These are phyloP conservation scores for Cremastobaeus sp. DNA, from an alignment of 2,888 invertebrate species.

Conservation along the genomic window DNA sequence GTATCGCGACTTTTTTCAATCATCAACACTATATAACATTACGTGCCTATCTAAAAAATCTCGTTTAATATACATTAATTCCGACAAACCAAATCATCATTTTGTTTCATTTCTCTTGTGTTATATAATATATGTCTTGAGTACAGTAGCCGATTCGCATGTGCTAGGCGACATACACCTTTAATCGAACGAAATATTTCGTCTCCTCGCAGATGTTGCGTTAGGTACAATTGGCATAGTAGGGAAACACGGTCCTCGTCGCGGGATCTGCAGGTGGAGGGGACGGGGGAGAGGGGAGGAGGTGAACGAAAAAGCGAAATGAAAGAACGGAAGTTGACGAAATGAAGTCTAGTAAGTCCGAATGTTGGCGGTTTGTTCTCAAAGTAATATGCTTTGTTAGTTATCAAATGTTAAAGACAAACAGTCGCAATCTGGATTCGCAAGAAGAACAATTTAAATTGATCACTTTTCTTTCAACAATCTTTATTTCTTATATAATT, in stretches of 20 bases:
- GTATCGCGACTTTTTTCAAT: conserved; percentile 64
- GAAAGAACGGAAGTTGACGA: no score
- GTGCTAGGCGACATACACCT: conserved; percentile 74
- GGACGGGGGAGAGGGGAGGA: no score
- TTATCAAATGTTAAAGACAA: not conserved
- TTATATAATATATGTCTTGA: conserved; percentile 72
- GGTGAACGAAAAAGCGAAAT: no score
- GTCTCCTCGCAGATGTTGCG: not conserved
- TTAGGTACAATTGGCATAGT: no score
- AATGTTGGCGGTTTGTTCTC: conserved; percentile 15
- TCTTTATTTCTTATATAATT: conserved; percentile 54
- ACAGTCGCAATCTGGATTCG: conserved; percentile 9
- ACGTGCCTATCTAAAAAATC: conserved; percentile 71
- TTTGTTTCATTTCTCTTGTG: conserved; percentile 65
- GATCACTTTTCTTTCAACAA: conserved; percentile 44
- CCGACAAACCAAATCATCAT: conserved; percentile 66
- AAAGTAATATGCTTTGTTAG: conserved; percentile 29
- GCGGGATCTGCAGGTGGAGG: no score
- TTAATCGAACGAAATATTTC: conserved; percentile 68
- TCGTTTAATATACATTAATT: conserved; percentile 76
- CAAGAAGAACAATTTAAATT: conserved; percentile 23
- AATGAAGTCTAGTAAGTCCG: no score
- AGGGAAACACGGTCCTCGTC: no score
- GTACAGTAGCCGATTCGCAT: conserved; percentile 73
- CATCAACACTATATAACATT: conserved; percentile 74